Conservation (phyloP, 2,113 vertebrate genomes). For the Dicrurus megarhynchus region DNA sequence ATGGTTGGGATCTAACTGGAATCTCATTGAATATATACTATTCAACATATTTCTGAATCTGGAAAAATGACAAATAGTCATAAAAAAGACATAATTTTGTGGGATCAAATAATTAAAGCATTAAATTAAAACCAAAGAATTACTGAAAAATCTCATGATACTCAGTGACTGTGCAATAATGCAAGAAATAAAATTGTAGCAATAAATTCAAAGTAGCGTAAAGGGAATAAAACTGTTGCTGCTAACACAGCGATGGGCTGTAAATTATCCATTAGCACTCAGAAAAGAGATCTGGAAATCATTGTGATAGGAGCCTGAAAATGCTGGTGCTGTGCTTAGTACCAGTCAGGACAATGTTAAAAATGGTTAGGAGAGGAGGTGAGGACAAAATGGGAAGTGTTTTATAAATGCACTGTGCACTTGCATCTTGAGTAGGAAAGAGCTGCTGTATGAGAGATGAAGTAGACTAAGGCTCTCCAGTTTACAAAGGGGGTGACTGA, state of each 20-base stretch:
- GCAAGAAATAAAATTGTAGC: constrained; percentile 24
- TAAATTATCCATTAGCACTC: constrained; percentile 41
- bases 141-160: background rate
- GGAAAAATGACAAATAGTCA: background rate
- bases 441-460: background rate
- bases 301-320: background rate
- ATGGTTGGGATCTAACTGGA: background rate
- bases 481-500: background rate
- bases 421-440: background rate
- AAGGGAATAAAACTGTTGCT: background rate
- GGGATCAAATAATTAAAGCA: constrained; percentile 26
- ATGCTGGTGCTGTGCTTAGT: background rate
- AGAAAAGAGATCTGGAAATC: background rate
- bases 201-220: constrained; percentile 12
- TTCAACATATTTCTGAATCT: background rate
- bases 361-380: background rate
- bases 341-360: background rate
- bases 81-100: background rate
- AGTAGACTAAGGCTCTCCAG: background rate
- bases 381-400: background rate
- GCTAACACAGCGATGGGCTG: background rate
- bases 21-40: background rate
- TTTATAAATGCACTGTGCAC: background rate
- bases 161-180: background rate
- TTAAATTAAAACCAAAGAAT: constrained; percentile 14